A percentile compares a stretch with the other conserved stretches of the same genome.
Conservation (phyloP, 2,888 invertebrate species). For the Fragum fragum region DNA sequence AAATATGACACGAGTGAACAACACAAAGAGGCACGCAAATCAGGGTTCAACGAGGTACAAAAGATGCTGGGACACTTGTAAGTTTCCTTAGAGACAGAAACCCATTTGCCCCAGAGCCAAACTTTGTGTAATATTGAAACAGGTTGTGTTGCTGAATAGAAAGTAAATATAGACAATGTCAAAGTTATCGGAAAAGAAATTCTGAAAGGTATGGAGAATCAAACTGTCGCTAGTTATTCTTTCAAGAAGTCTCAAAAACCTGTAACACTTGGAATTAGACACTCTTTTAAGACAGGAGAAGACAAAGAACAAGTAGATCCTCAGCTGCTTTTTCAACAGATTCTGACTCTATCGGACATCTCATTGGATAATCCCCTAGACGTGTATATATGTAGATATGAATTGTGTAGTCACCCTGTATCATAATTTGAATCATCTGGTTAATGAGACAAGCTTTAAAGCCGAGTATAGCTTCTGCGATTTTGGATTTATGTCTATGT, state of each 20-base stretch:
- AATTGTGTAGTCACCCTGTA: conserved; percentile 62
- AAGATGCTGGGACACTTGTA: conserved; percentile 54
- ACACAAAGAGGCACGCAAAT: conserved; percentile 58
- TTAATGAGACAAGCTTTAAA: conserved; percentile 59
- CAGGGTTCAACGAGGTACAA: conserved; percentile 50
- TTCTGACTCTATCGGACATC: conserved; percentile 49
- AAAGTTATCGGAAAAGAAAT: conserved; percentile 55
- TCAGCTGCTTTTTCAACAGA: conserved; percentile 68
- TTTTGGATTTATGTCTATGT: conserved; percentile 46
- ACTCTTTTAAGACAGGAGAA: conserved; percentile 33
- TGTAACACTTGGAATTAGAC: conserved; percentile 42
- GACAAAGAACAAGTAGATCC: conserved; percentile 63
- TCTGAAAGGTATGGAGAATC: conserved; percentile 49
- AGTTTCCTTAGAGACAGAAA: conserved; percentile 51
- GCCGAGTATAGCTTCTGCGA: conserved; percentile 59
- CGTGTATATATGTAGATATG: conserved; percentile 57
- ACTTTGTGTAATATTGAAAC: conserved; percentile 67
- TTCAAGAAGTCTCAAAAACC: conserved; percentile 61
- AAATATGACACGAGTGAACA: conserved; percentile 50
- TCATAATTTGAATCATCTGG: conserved; percentile 68
- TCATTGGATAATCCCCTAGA: conserved; percentile 37
- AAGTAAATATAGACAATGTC: conserved; percentile 67
- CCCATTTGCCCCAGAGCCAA: conserved; percentile 62
- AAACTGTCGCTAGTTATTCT: conserved; percentile 37
- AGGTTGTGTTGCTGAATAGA: conserved; percentile 58